These are phyloP conservation scores for Sinosuthora webbiana DNA, from an alignment of 2,113 vertebrate genomes.

Conservation along the genomic window DNA sequence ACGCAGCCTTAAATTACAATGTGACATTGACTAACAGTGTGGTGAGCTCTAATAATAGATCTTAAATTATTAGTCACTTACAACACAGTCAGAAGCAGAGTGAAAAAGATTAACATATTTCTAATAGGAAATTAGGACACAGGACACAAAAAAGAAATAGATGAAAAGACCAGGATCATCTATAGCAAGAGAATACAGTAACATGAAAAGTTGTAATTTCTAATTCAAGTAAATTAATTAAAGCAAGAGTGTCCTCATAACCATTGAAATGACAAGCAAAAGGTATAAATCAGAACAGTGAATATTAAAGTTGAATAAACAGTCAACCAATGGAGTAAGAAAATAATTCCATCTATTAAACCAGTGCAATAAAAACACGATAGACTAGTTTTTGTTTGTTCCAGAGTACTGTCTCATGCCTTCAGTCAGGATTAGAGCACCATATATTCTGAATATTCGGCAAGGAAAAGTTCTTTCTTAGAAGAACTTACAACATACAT, in stretches of 20 bases:
- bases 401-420: background rate
- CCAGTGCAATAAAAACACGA: background rate
- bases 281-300: background rate
- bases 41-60: constrained; percentile 66
- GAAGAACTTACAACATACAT: background rate
- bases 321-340: background rate
- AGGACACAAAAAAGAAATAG: background rate
- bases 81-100: constrained; percentile 24
- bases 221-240: background rate
- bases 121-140: constrained; percentile 40
- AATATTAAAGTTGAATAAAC: background rate
- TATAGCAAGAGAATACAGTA: background rate
- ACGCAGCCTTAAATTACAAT: constrained; percentile 41
- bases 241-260: background rate
- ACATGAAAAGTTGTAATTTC: background rate
- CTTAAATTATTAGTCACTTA: constrained; percentile 58
- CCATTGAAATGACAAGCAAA: background rate
- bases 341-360: background rate
- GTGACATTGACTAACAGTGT: constrained; percentile 57
- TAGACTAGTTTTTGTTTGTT: background rate
- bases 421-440: background rate
- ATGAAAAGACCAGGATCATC: background rate
- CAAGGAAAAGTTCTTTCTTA: background rate
- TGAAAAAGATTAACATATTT: background rate
- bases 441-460: background rate